Evolutionary conservation across 2,797 vertebrate genomes (phyloP), one percentile per base, ranked within the genome.

Genomic region (Brachymystax lenok): DNA sequence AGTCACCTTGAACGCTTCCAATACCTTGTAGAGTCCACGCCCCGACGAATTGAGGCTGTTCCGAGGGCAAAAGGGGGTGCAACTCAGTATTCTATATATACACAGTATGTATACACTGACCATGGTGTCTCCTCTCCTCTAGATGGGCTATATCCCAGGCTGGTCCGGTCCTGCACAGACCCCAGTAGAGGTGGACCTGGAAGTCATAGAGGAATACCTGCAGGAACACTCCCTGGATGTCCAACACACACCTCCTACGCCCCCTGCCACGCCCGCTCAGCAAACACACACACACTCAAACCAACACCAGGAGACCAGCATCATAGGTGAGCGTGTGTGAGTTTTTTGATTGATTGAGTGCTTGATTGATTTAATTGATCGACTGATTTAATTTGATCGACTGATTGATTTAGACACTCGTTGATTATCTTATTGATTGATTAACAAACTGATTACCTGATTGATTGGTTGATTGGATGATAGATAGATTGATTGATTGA

Each of bases 181-280:
- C 12, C 90, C 82, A 10, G 86, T 88, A 0, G 93, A 94, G 81
- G 89, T 95, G 71, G 95, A 95, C 80, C 89, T 95, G 78, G 95
- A 95, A 74, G 92, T 95, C 73, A 95, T 95, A 0, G 94, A 95
- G 82, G 94, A 95, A 80, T 95, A 95, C 80, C 88, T 95, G 54
- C 92, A 95, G 88, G 95, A 95, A 82, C 94, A 95, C 69, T 93
- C 92, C 0, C 85, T 89, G 77, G 94, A 94, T 28, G 90, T 94
- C 66, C 90, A 92, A 80, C 88, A 83, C 17, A 77, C 6, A 0
- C 74, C 85, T 0, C 69, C 84, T 14, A 88, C 75, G 8, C 88
- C 81, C 63, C 87, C 76, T 17, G 78, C 73, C 75, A 46, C 77
- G 16, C 16, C 74, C 75, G 75, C 76, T 21, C 91, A 86, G 59